Evolutionary conservation across 2,797 vertebrate genomes (phyloP).

Genomic region (Glossophaga mutica): DNA sequence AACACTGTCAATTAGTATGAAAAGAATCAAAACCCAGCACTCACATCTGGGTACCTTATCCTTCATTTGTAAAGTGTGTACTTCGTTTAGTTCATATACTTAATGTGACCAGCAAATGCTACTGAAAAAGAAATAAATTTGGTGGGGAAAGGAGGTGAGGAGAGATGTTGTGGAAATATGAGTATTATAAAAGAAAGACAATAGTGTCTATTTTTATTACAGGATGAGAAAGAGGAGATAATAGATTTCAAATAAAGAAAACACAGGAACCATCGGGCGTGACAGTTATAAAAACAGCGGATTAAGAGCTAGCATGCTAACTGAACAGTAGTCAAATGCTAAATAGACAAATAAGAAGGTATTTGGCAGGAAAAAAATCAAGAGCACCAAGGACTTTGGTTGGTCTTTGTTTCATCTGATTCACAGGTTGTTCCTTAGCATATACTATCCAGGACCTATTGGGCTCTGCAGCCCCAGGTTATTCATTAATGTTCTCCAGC

Average conservation of each 20-base stretch:
- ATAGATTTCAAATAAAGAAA: not conserved
- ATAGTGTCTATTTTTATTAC: not conserved
- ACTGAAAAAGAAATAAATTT: not conserved
- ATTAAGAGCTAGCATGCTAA: not conserved
- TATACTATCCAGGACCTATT: conserved; percentile 10
- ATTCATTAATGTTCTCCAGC: conserved; percentile 59
- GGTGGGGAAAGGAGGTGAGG: not conserved
- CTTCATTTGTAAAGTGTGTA: not conserved
- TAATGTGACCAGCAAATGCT: not conserved
- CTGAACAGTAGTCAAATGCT: not conserved
- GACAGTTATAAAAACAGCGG: not conserved
- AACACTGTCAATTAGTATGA: not conserved
- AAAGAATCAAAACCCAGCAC: not conserved
- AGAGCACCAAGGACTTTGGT: not conserved
- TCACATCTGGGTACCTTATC: not conserved
- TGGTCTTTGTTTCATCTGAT: not conserved
- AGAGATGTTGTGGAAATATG: not conserved
- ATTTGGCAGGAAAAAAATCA: not conserved
- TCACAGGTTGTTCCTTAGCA: conserved; percentile 19
- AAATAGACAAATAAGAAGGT: not conserved
- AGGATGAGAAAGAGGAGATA: not conserved
- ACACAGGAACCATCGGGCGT: rapidly evolving
- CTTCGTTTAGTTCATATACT: not conserved
- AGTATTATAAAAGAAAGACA: not conserved
- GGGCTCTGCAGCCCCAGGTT: conserved; percentile 41